These are phyloP conservation scores for Punctoribates punctum DNA, from an alignment of 2,888 invertebrate species.

Conservation along the genomic window DNA sequence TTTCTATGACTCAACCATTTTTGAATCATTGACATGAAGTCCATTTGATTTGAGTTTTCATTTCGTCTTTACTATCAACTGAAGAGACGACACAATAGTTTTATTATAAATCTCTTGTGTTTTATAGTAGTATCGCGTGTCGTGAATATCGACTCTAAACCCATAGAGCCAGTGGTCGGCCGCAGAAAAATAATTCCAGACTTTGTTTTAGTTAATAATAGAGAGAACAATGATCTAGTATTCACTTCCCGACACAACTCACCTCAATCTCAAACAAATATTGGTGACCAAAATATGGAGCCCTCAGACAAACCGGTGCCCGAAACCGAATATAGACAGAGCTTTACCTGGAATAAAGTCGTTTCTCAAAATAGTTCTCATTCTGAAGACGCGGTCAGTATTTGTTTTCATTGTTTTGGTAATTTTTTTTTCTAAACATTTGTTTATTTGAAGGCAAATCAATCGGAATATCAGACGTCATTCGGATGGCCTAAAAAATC, in stretches of 20 bases:
- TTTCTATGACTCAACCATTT: conserved; percentile 7
- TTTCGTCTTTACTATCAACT: background rate
- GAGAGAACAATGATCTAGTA: background rate
- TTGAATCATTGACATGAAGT: conserved; percentile 17
- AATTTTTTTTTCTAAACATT: background rate
- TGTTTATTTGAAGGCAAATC: background rate
- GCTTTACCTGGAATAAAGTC: conserved; percentile 29
- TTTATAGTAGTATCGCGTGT: background rate
- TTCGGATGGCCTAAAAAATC: conserved; percentile 71
- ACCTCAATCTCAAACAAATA: background rate
- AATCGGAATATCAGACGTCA: conserved; percentile 76
- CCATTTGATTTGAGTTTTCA: background rate
- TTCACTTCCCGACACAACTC: background rate
- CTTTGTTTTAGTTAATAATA: background rate
- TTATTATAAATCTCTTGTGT: conserved; percentile 1
- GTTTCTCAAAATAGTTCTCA: background rate
- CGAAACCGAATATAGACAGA: conserved; percentile 24
- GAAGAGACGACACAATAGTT: background rate
- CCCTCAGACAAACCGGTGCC: background rate
- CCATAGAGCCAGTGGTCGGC: background rate
- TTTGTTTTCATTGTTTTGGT: background rate
- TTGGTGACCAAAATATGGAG: background rate
- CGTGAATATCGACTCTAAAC: background rate
- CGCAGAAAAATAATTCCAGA: background rate
- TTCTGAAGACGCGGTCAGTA: background rate